phyloP scores from a whole-genome alignment of 2,888 invertebrate genomes.

The Atethmia centrago region DNA sequence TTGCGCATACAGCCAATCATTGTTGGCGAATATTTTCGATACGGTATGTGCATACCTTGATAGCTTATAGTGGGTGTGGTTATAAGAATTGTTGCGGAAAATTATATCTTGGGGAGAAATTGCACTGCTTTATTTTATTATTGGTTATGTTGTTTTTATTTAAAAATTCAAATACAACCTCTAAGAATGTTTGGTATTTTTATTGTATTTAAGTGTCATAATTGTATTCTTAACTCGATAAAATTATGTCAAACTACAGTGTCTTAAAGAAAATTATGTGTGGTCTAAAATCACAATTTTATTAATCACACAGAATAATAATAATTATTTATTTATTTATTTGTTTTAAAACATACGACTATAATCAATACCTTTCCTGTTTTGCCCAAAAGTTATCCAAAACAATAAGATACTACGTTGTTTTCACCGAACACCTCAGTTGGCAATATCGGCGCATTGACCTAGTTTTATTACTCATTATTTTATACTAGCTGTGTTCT shows the following conservation, averaged over 20 bases:
- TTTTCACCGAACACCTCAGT: too few species aligned
- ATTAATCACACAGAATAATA: too few species aligned
- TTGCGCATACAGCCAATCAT: constrained; percentile 35
- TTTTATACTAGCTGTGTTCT: too few species aligned
- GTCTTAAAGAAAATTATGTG: not conserved
- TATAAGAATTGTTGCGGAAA: constrained; percentile 27
- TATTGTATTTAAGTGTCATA: not conserved
- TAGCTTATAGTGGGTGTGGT: constrained; percentile 16
- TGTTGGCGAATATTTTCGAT: constrained; percentile 28
- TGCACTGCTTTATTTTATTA: not conserved
- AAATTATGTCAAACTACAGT: too few species aligned
- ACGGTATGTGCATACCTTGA: constrained; percentile 41
- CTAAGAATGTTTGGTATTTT: not conserved
- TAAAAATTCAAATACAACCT: not conserved
- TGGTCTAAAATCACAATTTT: not conserved
- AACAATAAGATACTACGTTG: too few species aligned
- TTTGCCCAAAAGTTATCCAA: too few species aligned
- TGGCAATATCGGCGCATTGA: too few species aligned
- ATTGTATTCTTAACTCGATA: not conserved
- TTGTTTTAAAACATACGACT: too few species aligned
- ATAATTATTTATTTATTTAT: too few species aligned
- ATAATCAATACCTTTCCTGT: too few species aligned
- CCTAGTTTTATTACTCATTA: too few species aligned
- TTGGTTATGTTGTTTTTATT: not conserved
- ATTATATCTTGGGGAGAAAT: not conserved